Evolutionary conservation across 2,797 vertebrate genomes (phyloP).

Genomic region (Myotis findleyi): DNA sequence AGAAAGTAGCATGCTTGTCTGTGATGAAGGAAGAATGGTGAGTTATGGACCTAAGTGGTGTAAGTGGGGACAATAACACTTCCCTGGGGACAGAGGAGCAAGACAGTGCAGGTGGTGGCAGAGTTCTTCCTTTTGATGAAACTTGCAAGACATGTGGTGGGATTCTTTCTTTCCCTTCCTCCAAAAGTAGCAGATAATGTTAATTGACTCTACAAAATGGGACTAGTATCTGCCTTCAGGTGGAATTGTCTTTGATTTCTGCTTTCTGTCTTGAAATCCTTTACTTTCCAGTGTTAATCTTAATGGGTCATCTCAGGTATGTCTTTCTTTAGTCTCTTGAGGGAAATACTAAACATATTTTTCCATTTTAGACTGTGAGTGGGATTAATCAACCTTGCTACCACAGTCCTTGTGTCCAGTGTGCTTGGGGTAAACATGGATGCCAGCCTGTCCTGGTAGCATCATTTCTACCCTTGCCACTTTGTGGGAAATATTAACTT

Average conservation of each 20-base stretch:
- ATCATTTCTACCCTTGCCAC: rapidly evolving
- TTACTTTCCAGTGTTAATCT: not conserved
- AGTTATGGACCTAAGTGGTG: no score
- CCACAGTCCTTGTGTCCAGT: not conserved
- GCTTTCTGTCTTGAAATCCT: not conserved
- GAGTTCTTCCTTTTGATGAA: no score
- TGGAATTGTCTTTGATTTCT: not conserved
- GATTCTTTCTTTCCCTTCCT: not conserved
- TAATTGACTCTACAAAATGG: not conserved
- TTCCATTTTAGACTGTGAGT: not conserved
- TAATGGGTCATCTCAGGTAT: not conserved
- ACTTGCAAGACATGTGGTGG: not conserved
- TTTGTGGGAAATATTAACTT: not conserved
- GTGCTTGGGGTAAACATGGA: rapidly evolving
- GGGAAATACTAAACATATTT: no score
- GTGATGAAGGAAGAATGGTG: not conserved
- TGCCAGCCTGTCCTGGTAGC: not conserved
- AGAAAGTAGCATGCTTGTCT: not conserved
- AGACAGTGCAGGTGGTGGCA: not conserved
- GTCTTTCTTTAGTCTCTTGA: not conserved
- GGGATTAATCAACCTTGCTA: not conserved
- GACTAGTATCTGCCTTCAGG: rapidly evolving
- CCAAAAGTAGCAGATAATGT: not conserved
- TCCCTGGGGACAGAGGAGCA: not conserved
- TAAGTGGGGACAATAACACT: no score